Conservation (phyloP, 2,113 vertebrate genomes). For the Octodon degus region DNA sequence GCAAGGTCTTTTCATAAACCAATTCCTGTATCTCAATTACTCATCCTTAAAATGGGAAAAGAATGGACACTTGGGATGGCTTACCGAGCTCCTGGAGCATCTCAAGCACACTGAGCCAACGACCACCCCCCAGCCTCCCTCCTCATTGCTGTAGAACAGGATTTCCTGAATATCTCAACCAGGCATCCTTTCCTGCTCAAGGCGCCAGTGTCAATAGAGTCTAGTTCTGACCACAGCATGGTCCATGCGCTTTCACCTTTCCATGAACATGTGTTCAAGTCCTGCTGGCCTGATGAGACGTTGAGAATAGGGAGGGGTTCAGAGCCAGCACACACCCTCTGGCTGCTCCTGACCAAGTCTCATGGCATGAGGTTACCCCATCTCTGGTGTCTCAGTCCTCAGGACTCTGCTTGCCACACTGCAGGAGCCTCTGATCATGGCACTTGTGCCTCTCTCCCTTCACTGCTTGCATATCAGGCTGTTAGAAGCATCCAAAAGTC, state of each 20-base stretch:
- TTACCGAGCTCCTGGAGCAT: neutral
- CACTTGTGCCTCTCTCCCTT: fast-evolving
- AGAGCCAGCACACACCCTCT: fast-evolving
- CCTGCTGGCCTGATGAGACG: neutral
- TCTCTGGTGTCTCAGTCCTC: fast-evolving
- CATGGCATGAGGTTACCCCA: too few species aligned
- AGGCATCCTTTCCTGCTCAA: neutral
- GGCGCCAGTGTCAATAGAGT: neutral
- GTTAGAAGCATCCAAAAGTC: neutral
- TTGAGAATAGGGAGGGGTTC: neutral
- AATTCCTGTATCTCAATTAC: neutral
- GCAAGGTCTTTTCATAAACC: neutral
- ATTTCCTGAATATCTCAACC: neutral
- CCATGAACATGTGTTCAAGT: neutral
- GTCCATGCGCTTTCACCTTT: neutral
- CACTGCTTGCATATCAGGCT: neutral
- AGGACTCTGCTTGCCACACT: fast-evolving
- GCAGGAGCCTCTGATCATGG: neutral
- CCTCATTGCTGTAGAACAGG: neutral
- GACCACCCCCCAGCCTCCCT: neutral
- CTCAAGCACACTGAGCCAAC: neutral
- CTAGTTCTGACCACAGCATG: neutral
- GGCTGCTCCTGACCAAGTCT: neutral
- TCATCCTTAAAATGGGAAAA: neutral
- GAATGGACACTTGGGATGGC: neutral